These are phyloP conservation scores for Laothoe populi DNA, from an alignment of 2,888 invertebrate species.

Conservation along the genomic window DNA sequence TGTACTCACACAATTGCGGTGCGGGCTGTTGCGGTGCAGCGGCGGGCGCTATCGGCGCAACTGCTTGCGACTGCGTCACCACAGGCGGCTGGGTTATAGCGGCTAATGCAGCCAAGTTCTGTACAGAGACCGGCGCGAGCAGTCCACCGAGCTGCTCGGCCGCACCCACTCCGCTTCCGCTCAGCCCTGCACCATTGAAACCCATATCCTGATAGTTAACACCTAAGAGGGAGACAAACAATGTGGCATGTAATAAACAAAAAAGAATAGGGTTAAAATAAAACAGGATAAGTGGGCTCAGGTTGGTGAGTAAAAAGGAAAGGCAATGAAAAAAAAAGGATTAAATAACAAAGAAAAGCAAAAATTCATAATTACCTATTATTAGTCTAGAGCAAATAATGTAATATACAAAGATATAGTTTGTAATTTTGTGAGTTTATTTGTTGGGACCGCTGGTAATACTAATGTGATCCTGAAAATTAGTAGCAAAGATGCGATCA, in stretches of 20 bases:
- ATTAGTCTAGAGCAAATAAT: no score
- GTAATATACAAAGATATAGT: no score
- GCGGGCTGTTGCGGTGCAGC: conserved; percentile 62
- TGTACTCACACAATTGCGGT: conserved; percentile 77
- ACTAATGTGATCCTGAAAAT: no score
- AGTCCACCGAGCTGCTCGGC: conserved; percentile 95
- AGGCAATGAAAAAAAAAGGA: neutral
- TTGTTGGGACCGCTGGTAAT: no score
- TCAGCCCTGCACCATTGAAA: conserved; percentile 82
- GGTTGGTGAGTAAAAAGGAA: neutral
- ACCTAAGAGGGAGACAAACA: conserved; percentile 51
- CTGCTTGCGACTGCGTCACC: conserved; percentile 72
- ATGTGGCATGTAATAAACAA: conserved; percentile 32
- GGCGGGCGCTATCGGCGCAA: conserved; percentile 71
- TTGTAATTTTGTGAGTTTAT: no score
- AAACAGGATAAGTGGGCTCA: neutral
- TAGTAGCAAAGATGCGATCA: no score
- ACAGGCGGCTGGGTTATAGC: conserved; percentile 89
- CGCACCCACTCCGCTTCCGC: conserved; percentile 78
- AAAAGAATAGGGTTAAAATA: conserved; percentile 32
- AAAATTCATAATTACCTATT: no score
- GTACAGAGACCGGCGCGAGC: conserved; percentile 93
- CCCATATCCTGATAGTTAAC: conserved; percentile 82
- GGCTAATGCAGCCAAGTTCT: conserved; percentile 95
- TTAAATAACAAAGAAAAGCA: neutral